Base-by-base conservation (phyloP, 2,888 invertebrate species). In the Diogma glabrata region DNA sequence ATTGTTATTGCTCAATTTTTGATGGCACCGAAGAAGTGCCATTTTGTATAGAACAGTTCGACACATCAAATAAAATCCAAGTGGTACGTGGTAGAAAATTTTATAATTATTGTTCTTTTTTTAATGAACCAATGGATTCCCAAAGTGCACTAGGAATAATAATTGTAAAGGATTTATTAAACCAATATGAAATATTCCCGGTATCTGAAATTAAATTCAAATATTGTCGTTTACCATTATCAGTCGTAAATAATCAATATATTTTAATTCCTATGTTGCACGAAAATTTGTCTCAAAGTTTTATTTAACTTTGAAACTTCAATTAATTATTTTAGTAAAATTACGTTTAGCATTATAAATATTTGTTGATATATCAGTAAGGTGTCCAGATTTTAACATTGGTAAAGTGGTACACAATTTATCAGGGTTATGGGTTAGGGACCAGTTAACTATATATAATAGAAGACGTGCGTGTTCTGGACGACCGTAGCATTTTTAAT, bases 11-110 rank as follows among this genome's bases (percentile, higher is more conserved):
- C 10, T 36, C 28, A 28, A 28, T 28, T 28, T n/a, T 12, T 28
- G 28, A 28, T 22, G 12, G 14, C 6, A 16, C 9, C 22, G 22
- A 22, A 45, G 2, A 45, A 16, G 22, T 45, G 17, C 45, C 45
- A 17, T 45, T 45, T 16, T 45, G 9, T 28, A 28, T 28, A 12
- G 28, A 28, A 28, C 9, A 28, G 9, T 28, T 28, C 3, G n/a
- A 2, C 22, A 17, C 12, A 19, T n/a, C n/a, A 8, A 12, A 45
- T 45, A 45, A 45, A n/a, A n/a, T n/a, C n/a, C n/a, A n/a, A n/a
- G n/a, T n/a, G n/a, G n/a, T n/a, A n/a, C n/a, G n/a, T n/a, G 45
- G 45, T 8, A 45, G 45, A 45, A 45, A 22, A 22, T 45, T 22
- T 45, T 17, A 16, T n/a, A 23, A 45, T 45, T 45, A n/a, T 22